phyloP scores from a whole-genome alignment of 2,888 invertebrate genomes.

The Invenusta paracnida region DNA sequence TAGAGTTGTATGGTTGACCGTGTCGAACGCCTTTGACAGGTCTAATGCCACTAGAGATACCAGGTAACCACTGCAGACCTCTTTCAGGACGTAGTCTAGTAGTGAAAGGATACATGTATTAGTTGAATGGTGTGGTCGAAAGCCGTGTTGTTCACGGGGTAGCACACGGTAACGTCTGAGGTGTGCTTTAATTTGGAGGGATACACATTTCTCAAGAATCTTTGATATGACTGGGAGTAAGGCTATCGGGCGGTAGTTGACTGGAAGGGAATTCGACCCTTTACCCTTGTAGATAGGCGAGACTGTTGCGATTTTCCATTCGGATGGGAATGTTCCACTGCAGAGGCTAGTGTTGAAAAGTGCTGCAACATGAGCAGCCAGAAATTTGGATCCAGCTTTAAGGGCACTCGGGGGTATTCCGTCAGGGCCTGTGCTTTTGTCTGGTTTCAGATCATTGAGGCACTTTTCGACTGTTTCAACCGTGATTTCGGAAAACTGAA shows the following conservation, averaged over 20 bases:
- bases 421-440: not conserved
- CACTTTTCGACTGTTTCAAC: not conserved
- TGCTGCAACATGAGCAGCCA: not conserved
- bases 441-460: not conserved
- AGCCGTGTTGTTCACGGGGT: not conserved
- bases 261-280: no score
- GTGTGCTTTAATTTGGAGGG: not conserved
- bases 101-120: not conserved
- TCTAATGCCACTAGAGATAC: constrained; percentile 6
- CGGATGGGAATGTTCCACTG: not conserved
- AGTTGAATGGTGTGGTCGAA: not conserved
- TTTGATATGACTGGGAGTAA: not conserved
- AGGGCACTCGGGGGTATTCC: no score
- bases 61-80: not conserved
- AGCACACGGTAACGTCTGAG: not conserved
- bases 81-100: not conserved
- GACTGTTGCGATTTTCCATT: not conserved
- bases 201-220: not conserved
- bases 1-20: not conserved
- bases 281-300: not conserved
- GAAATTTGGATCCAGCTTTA: not conserved
- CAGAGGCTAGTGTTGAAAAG: not conserved
- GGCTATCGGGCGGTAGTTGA: no score
- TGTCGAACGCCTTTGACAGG: constrained; percentile 7
- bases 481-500: not conserved